Evolutionary conservation across 2,113 vertebrate genomes (phyloP).

Genomic region (Tyto alba): DNA sequence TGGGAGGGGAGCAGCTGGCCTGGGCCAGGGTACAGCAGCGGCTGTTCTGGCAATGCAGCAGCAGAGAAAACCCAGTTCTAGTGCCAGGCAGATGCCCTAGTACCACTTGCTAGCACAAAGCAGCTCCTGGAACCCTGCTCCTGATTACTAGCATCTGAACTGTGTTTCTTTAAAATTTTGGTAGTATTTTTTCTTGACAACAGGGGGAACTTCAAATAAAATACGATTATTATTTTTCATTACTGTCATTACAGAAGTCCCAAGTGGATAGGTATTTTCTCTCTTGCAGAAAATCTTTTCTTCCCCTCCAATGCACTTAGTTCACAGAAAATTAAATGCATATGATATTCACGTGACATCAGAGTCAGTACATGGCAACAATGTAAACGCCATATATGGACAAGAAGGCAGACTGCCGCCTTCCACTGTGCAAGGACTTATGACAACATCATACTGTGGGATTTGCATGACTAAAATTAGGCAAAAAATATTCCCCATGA

Average conservation of each 20-base stretch:
- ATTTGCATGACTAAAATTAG: slow-evolving; percentile 41
- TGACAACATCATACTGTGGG: neutral
- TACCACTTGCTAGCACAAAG: neutral
- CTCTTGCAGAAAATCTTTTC: neutral
- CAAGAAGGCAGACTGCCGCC: neutral
- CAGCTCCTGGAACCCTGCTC: neutral
- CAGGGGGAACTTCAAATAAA: neutral
- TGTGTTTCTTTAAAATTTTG: neutral
- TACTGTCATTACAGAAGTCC: neutral
- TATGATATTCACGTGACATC: neutral
- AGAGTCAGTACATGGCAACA: neutral
- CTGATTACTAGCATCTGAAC: neutral
- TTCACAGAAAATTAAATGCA: neutral
- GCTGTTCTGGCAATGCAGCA: neutral
- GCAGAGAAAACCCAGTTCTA: neutral
- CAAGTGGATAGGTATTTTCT: neutral
- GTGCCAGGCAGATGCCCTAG: too few species aligned
- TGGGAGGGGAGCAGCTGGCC: neutral
- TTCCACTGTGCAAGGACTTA: neutral
- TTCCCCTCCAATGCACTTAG: neutral
- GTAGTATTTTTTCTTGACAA: neutral
- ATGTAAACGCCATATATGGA: slow-evolving; percentile 46
- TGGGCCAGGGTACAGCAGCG: fast-evolving
- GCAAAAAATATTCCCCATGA: neutral
- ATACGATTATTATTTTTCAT: neutral